phyloP scores from a whole-genome alignment of 2,888 invertebrate species.

The Anthophora plumipes region DNA sequence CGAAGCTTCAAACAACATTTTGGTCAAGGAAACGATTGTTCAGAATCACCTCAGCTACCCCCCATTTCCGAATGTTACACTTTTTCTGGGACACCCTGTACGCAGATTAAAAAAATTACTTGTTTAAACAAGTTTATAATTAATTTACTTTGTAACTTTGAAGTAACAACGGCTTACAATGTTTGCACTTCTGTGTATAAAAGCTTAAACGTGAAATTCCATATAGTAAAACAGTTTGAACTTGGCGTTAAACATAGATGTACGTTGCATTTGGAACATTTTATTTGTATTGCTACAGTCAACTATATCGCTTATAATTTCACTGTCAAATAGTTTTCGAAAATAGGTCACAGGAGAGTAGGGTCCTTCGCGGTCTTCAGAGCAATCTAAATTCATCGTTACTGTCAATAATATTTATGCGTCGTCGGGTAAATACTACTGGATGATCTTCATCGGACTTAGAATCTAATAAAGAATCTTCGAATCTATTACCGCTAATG shows the following conservation, averaged over 20 bases:
- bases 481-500: no score
- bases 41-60: no score
- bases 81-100: no score
- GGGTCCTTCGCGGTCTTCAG: no score
- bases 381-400: no score
- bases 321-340: slow-evolving; percentile 32
- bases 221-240: neutral
- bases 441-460: no score
- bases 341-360: neutral
- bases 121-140: slow-evolving; percentile 25
- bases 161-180: neutral
- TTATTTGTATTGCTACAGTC: slow-evolving; percentile 41
- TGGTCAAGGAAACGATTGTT: no score
- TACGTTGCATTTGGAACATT: slow-evolving; percentile 26
- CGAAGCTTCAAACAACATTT: no score
- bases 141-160: neutral
- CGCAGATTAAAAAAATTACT: slow-evolving; percentile 36
- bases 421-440: no score
- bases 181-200: neutral
- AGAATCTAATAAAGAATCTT: no score
- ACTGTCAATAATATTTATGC: no score
- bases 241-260: slow-evolving; percentile 1
- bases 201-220: neutral
- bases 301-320: slow-evolving; percentile 37
- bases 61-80: no score